These are phyloP conservation scores for Andrena trimmerana DNA, from an alignment of 2,888 invertebrate species.

Conservation along the genomic window DNA sequence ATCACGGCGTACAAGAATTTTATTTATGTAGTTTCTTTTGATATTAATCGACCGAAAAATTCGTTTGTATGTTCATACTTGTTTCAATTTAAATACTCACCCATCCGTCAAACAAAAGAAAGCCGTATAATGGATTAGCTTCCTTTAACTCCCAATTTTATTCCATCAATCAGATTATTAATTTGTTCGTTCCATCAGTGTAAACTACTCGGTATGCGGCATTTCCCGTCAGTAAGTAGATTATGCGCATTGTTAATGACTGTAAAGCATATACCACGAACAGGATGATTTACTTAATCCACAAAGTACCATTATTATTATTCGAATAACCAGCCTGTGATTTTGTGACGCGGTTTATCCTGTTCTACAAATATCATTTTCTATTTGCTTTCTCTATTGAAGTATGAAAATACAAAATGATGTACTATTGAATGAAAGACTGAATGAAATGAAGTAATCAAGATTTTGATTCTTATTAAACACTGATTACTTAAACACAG, in stretches of 20 bases:
- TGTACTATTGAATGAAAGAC: too few relatives aligned
- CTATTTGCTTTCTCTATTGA: too few relatives aligned
- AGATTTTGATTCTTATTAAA: too few relatives aligned
- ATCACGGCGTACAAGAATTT: too few relatives aligned
- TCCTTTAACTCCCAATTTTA: conserved; percentile 23
- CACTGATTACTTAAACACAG: too few relatives aligned
- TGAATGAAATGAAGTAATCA: too few relatives aligned
- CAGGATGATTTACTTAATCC: conserved; percentile 67
- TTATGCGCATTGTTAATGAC: conserved; percentile 68
- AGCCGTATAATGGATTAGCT: neutral
- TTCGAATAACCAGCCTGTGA: conserved; percentile 51
- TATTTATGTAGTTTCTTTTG: too few relatives aligned
- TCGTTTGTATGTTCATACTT: too few relatives aligned
- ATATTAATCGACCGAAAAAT: too few relatives aligned
- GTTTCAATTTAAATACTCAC: neutral
- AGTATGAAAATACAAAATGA: too few relatives aligned
- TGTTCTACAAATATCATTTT: conserved; percentile 14
- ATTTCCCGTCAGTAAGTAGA: conserved; percentile 69
- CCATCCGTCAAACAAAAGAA: neutral
- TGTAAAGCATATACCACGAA: conserved; percentile 58
- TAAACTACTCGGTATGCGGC: conserved; percentile 62
- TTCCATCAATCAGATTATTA: conserved; percentile 61
- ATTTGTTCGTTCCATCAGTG: conserved; percentile 58
- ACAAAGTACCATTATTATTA: conserved; percentile 66
- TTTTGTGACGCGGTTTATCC: conserved; percentile 42